Conservation (phyloP, 2,888 invertebrate genomes). For the Ophraella communa region DNA sequence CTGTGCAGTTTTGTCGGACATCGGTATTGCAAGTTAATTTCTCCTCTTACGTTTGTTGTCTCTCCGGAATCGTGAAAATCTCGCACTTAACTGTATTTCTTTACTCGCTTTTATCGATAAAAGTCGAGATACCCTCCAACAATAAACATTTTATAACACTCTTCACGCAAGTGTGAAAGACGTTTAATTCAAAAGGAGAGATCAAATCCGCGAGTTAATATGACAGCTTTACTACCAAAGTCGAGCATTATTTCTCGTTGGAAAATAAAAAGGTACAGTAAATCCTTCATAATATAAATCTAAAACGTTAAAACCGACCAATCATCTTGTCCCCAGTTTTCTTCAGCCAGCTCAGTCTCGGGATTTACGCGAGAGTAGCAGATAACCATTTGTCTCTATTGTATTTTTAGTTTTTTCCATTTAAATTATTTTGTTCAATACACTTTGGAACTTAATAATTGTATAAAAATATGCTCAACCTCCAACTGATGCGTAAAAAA, state of each 20-base stretch:
- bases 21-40: background rate
- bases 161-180: constrained; percentile 46
- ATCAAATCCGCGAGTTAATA: constrained; percentile 50
- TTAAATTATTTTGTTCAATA: constrained; percentile 21
- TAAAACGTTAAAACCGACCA: constrained; percentile 42
- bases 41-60: background rate
- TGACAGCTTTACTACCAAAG: constrained; percentile 51
- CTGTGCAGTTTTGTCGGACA: no score
- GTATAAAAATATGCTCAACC: no score
- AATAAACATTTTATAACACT: constrained; percentile 48
- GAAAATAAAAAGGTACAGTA: constrained; percentile 51
- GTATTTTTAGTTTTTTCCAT: constrained; percentile 19
- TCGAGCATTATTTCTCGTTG: constrained; percentile 48
- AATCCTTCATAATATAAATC: constrained; percentile 56
- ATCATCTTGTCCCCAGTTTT: constrained; percentile 42
- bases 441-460: background rate
- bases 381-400: constrained; percentile 47
- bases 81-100: background rate
- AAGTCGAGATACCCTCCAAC: constrained; percentile 2
- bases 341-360: constrained; percentile 41
- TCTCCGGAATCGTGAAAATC: background rate
- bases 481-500: no score
- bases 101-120: constrained; percentile 9
- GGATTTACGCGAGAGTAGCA: constrained; percentile 37
- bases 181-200: constrained; percentile 46